Base-by-base conservation (phyloP, 2,888 invertebrate genomes). In the Tyria jacobaeae region DNA sequence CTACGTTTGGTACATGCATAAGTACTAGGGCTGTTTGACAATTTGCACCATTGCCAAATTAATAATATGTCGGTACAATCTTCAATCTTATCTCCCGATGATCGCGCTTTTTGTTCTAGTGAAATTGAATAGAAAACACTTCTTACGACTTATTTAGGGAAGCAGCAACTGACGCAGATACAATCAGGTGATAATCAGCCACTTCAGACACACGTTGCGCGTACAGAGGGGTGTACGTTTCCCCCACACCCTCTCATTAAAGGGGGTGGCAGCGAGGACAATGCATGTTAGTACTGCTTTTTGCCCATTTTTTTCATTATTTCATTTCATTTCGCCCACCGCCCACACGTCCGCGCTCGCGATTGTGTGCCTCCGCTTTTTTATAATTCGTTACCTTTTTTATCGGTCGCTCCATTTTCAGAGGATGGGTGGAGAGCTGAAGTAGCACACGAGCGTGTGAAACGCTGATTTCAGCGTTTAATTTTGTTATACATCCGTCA, bases 361-460 rank as follows among this genome's bases (percentile, higher is more conserved):
- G 92, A 92, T 92, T 92, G 93, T 91, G 88, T 86, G 91, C 91
- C 90, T 88, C 88, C 91, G 88, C 86, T 92, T 93, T 94, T 93
- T 94, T 94, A 94, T 93, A 92, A 93, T 94, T 93, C 93, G 93
- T 92, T 93, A 94, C 92, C 91, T 93, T 93, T 94, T 93, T 94
- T 93, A 94, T 93, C 94, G 93, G 92, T 86, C 91, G 92, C 86
- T 91, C 92, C 93, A 94, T 92, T 93, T 93, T 92, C 93, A 91
- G 92, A 90, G 92, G 89, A 90, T 88, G 90, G 89, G 90, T 86
- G 80, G 87, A 80, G 83, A 77, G 80, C 65, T 62, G 54, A 58
- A 49, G 57, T 64, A 64, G 73, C 82, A 85, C 62, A 82, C 90
- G 82, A 64, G 90, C 90, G 85, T 73, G 15, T 6, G 12, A 56